Percentiles rank a stretch among this genome's conserved stretches.
phyloP scores from a whole-genome alignment of 2,113 vertebrate genomes.

The Oplegnathus fasciatus region DNA sequence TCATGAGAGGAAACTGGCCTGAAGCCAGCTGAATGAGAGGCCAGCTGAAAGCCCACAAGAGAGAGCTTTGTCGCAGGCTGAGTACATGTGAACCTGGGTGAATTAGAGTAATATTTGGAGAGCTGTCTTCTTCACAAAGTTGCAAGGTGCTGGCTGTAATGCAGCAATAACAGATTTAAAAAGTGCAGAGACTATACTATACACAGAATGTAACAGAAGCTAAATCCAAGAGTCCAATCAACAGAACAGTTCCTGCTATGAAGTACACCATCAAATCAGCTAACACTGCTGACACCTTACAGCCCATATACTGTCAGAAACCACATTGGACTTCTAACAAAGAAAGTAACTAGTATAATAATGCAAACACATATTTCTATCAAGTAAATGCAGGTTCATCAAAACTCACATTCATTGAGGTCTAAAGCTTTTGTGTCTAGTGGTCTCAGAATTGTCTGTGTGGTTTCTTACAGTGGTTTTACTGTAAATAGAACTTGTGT shows the following conservation, averaged over 20 bases:
- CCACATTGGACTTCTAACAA: background rate
- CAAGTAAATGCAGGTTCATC: background rate
- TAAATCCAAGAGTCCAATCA: constrained; percentile 3
- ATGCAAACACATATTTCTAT: background rate
- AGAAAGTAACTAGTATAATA: background rate
- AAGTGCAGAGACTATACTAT: background rate
- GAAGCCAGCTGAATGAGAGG: constrained; percentile 30
- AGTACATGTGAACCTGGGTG: background rate
- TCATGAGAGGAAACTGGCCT: constrained; percentile 16
- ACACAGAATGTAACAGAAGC: background rate
- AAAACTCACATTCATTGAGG: background rate
- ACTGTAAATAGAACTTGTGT: constrained; percentile 19
- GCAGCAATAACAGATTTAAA: background rate
- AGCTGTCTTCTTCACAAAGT: background rate
- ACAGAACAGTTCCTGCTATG: background rate
- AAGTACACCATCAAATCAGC: background rate
- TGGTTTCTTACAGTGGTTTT: background rate
- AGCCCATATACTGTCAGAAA: background rate
- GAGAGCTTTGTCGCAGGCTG: background rate
- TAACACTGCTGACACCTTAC: background rate
- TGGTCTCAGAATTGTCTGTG: background rate
- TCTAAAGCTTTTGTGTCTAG: background rate
- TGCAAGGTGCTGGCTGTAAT: background rate
- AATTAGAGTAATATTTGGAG: background rate
- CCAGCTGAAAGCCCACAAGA: background rate